These are phyloP conservation scores for Motacilla alba DNA, from an alignment of 2,113 vertebrate species.

Conservation along the genomic window DNA sequence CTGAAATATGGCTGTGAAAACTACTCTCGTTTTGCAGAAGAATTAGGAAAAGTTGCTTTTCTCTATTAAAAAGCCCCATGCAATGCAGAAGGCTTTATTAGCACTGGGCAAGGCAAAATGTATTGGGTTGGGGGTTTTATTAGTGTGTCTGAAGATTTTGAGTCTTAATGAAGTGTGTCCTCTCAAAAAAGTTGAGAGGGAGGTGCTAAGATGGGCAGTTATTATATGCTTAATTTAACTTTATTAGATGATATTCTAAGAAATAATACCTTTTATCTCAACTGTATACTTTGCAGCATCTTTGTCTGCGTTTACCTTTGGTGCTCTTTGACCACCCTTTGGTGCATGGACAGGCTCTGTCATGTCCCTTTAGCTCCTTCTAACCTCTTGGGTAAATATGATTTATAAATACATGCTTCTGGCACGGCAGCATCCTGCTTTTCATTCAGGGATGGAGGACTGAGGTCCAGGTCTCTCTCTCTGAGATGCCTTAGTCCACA, in stretches of 20 bases:
- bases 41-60: background rate
- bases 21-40: background rate
- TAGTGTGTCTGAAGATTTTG: background rate
- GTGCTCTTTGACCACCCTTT: background rate
- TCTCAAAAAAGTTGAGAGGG: background rate
- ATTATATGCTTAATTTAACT: background rate
- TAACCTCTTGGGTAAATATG: background rate
- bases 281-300: background rate
- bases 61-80: background rate
- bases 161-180: background rate
- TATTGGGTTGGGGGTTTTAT: background rate
- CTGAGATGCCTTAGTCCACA: background rate
- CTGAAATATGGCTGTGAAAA: background rate
- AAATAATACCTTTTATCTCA: background rate
- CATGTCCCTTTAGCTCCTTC: background rate
- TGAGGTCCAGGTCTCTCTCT: background rate
- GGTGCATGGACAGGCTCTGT: background rate
- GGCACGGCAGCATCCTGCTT: background rate
- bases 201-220: background rate
- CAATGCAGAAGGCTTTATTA: background rate
- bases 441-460: background rate
- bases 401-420: background rate
- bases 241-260: background rate
- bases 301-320: background rate
- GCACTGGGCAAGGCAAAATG: background rate